phyloP scores from a whole-genome alignment of 1,140 invertebrate species.

The Aplysia californica region DNA sequence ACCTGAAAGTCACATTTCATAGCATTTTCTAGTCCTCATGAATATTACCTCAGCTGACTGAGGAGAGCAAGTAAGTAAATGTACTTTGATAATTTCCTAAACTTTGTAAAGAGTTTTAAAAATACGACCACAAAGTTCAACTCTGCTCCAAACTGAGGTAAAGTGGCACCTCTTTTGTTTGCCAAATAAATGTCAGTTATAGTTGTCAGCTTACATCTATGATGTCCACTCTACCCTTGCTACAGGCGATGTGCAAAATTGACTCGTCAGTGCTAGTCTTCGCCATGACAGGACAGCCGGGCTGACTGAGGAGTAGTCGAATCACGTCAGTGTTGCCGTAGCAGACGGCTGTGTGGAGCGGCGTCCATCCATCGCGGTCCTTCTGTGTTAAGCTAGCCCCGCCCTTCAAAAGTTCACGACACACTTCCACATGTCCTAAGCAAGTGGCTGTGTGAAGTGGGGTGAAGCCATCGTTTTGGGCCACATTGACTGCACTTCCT shows the following conservation, averaged over 20 bases:
- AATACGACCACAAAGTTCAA: constrained; percentile 33
- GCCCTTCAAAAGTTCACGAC: constrained; percentile 39
- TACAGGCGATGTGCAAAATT: constrained; percentile 52
- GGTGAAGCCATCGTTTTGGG: constrained; percentile 58
- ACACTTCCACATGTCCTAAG: constrained; percentile 50
- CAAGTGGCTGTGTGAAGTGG: constrained; percentile 56
- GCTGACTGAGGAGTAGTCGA: constrained; percentile 40
- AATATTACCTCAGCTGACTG: not conserved
- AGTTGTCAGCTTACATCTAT: constrained; percentile 26
- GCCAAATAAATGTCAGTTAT: not conserved
- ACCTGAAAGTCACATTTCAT: too few species aligned
- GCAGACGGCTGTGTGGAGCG: constrained; percentile 56
- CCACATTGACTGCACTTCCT: constrained; percentile 52
- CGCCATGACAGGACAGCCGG: constrained; percentile 32
- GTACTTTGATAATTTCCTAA: not conserved
- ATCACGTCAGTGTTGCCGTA: constrained; percentile 54
- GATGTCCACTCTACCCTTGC: constrained; percentile 46
- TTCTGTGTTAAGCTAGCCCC: constrained; percentile 46
- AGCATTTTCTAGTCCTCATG: not conserved
- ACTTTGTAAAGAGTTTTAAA: constrained; percentile 30
- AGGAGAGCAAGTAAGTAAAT: not conserved
- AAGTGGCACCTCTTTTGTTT: not conserved
- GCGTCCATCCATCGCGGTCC: constrained; percentile 57
- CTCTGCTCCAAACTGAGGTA: not conserved
- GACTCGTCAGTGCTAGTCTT: constrained; percentile 49